phyloP scores from a whole-genome alignment of 2,113 vertebrate genomes.

The Pavo muticus region DNA sequence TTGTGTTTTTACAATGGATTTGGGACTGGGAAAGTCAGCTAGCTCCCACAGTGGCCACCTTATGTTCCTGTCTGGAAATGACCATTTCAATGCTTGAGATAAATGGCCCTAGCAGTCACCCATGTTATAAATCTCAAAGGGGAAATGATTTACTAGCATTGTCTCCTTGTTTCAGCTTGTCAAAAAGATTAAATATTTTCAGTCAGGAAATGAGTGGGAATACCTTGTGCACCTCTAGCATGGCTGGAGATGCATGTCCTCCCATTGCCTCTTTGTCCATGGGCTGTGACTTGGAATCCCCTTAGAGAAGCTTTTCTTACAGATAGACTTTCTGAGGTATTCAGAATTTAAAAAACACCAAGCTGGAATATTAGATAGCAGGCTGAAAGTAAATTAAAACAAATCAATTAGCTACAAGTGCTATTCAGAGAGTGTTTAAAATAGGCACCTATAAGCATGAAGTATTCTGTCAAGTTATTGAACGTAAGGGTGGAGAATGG shows the following conservation, averaged over 20 bases:
- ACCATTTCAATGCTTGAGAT: neutral
- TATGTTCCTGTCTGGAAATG: neutral
- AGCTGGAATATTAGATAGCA: neutral
- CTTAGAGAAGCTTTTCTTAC: neutral
- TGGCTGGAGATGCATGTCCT: neutral
- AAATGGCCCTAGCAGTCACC: neutral
- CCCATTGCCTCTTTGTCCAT: neutral
- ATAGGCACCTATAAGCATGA: constrained; percentile 4
- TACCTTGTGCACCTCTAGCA: neutral
- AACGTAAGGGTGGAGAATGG: neutral
- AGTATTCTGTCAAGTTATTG: neutral
- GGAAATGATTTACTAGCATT: neutral
- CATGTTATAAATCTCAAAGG: neutral
- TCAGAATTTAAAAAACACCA: neutral
- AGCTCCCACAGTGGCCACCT: neutral
- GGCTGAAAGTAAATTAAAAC: constrained; percentile 4
- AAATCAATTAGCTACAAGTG: constrained; percentile 33
- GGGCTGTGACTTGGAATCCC: neutral
- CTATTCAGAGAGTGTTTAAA: constrained; percentile 24
- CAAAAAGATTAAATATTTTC: neutral
- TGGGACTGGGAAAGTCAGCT: neutral
- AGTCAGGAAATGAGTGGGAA: neutral
- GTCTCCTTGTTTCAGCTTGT: neutral
- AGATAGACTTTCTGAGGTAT: neutral
- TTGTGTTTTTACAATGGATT: neutral